Conservation (phyloP, 1,140 invertebrate species). For the Tribolium madens region DNA sequence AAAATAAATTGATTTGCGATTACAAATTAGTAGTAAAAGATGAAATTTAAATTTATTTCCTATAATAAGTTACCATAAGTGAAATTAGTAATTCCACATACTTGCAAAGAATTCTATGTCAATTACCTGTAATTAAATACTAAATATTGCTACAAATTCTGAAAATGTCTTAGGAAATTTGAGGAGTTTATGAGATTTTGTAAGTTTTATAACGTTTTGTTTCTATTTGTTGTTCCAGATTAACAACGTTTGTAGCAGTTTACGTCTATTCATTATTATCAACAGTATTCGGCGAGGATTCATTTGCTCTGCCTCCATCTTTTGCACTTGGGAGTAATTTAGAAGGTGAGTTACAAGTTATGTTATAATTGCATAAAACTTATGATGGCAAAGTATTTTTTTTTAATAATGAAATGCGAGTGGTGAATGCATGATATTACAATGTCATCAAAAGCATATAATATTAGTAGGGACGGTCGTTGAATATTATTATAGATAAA, state of each 20-base stretch:
- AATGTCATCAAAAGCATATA: neutral
- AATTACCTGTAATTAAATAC: too few relatives aligned
- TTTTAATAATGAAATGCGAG: neutral
- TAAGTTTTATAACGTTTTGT: too few relatives aligned
- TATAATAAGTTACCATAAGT: too few relatives aligned
- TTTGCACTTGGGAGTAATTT: slow-evolving; percentile 49
- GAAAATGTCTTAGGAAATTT: too few relatives aligned
- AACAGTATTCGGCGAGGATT: slow-evolving; percentile 46
- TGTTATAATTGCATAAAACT: neutral
- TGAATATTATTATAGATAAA: neutral
- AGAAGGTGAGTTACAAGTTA: slow-evolving; percentile 44
- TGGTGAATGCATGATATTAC: neutral
- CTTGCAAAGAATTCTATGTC: too few relatives aligned
- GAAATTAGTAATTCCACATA: too few relatives aligned
- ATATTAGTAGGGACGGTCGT: neutral
- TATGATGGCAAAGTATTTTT: neutral
- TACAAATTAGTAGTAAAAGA: too few relatives aligned
- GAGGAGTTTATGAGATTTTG: too few relatives aligned
- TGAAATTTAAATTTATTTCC: too few relatives aligned
- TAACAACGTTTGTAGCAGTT: slow-evolving; percentile 12
- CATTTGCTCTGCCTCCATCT: slow-evolving; percentile 50
- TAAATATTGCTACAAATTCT: too few relatives aligned
- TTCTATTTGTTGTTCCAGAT: slow-evolving; percentile 7
- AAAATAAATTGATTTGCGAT: too few relatives aligned
- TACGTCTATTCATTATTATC: slow-evolving; percentile 25